A percentile compares a stretch with the other conserved stretches of the same genome.
These are phyloP conservation scores for Eptatretus burgeri DNA, from an alignment of 2,113 vertebrate genomes.

Conservation along the genomic window DNA sequence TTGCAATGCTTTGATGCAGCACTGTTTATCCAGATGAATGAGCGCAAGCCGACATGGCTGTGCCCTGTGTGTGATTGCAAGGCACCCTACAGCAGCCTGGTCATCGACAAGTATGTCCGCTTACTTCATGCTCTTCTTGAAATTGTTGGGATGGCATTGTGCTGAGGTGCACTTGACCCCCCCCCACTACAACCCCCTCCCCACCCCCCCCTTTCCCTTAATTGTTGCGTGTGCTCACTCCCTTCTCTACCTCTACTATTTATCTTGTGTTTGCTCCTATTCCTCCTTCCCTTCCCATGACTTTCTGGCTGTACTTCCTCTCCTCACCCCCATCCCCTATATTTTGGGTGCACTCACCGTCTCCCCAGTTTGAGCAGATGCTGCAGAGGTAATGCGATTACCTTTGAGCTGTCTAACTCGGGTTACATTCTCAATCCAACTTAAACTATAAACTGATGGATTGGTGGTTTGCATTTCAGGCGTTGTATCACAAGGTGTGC, in stretches of 20 bases:
- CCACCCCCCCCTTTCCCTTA: not conserved
- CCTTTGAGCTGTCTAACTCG: not conserved
- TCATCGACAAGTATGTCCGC: constrained; percentile 55
- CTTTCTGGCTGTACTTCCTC: not conserved
- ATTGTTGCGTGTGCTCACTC: not conserved
- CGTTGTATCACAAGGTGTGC: too few relatives aligned
- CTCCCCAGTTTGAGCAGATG: not conserved
- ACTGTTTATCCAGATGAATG: constrained; percentile 98
- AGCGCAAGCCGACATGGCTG: constrained; percentile 95
- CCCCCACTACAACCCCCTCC: not conserved
- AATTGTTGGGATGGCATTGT: not conserved
- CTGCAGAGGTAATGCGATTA: not conserved
- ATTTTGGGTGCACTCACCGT: constrained; percentile 5
- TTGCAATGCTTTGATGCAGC: constrained; percentile 94
- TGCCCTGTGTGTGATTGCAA: constrained; percentile 92
- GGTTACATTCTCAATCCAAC: too few relatives aligned
- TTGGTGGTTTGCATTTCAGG: too few relatives aligned
- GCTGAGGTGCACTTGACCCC: not conserved
- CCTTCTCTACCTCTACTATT: not conserved
- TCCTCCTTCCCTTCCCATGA: too few relatives aligned
- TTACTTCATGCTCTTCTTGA: not conserved
- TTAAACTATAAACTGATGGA: too few relatives aligned
- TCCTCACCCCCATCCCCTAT: not conserved
- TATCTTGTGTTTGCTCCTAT: too few relatives aligned
- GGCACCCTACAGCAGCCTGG: constrained; percentile 71